Evolutionary conservation across 2,888 invertebrate genomes (phyloP), one percentile per base, ranked within the genome.

Genomic region (Tupiocoris notatus): DNA sequence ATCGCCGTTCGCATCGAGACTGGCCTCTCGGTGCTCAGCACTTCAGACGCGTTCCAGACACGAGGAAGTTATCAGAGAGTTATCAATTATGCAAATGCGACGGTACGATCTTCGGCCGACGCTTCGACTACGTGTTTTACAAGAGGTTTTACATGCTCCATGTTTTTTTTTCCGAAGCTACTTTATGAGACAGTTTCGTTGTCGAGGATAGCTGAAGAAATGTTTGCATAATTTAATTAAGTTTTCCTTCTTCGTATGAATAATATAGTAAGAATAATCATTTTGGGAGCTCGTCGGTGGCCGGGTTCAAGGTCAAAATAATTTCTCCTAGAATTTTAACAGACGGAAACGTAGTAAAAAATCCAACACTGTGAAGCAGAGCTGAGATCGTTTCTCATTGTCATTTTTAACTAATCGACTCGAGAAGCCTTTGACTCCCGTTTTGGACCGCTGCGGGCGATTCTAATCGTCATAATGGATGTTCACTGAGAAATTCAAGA

Each of bases 31-130:
- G 2, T 25, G 16, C 18, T n/a, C 22, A 7, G n/a, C 17, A 23
- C 20, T 56, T 25, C 66, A 66, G 66, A 66, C 66, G 56, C 39
- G 66, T 54, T 66, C 56, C 66, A 66, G 66, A 54, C 66, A 56
- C 54, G 22, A 67, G 56, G 67, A 57, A 67, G 67, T 67, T 67
- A 67, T 67, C 67, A 54, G 54, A 7, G n/a, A 16, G 67, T 67
- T 67, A 67, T 67, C 23, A 67, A 67, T 67, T 67, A 67, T 67
- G 67, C 23, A 67, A 67, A 67, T 67, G 17, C 17, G 2, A 16
- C 20, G 54, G 7, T 20, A 56, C 39, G 12, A 22, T 16, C 22
- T 56, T 21, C 57, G 20, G 6, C 20, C 39, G 39, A 25, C 65
- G 39, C n/a, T 65, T 65, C 7, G 65, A 57, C 56, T 57, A 7